These are phyloP conservation scores for Vanessa atalanta DNA, from an alignment of 1,140 invertebrate genomes.

Conservation along the genomic window DNA sequence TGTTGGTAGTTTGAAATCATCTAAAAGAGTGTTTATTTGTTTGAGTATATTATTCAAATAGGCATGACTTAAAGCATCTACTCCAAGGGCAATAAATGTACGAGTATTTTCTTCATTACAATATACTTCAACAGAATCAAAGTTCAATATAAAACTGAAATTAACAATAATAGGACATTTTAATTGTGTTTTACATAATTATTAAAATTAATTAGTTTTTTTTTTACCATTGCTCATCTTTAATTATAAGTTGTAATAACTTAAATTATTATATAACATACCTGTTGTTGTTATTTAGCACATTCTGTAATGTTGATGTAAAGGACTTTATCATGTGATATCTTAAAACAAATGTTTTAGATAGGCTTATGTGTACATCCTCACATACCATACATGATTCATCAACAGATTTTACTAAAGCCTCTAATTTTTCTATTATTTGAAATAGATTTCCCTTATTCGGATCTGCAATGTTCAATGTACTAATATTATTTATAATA, in stretches of 20 bases:
- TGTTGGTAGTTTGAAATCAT: constrained; percentile 84
- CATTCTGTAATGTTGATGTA: constrained; percentile 51
- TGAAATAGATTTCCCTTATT: constrained; percentile 47
- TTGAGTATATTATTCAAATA: constrained; percentile 79
- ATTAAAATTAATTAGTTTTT: background rate
- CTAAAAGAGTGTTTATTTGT: constrained; percentile 82
- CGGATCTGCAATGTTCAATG: constrained; percentile 55
- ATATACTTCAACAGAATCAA: constrained; percentile 84
- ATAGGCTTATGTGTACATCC: constrained; percentile 74
- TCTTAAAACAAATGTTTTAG: constrained; percentile 66
- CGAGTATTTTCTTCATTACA: constrained; percentile 88
- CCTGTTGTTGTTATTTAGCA: constrained; percentile 47
- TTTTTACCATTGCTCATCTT: background rate
- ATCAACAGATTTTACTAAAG: constrained; percentile 38
- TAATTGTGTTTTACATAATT: background rate
- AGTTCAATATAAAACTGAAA: constrained; percentile 83
- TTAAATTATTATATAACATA: constrained; percentile 25
- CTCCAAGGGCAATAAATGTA: constrained; percentile 86
- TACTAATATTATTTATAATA: background rate
- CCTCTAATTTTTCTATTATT: constrained; percentile 54
- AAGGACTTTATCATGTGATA: constrained; percentile 69
- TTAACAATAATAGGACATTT: constrained; percentile 14
- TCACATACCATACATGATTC: constrained; percentile 53
- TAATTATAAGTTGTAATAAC: constrained; percentile 6
- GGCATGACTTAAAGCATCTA: constrained; percentile 76